A percentile compares a stretch with the other conserved stretches of the same genome.
Conservation (phyloP, 2,797 vertebrate species). For the Diplodus sargus region DNA sequence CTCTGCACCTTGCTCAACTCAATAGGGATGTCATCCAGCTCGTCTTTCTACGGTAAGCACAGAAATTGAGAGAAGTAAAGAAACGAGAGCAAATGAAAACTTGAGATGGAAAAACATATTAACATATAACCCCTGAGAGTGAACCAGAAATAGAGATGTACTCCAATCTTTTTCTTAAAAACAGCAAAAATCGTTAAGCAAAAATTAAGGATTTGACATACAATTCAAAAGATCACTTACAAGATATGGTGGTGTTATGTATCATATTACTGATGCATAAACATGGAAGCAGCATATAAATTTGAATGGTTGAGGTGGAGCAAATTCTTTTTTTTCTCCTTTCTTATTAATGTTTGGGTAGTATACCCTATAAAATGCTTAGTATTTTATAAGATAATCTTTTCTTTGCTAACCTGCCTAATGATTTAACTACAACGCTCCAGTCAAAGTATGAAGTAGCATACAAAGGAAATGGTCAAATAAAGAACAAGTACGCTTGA, state of each 20-base stretch:
- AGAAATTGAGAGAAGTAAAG: constrained; percentile 8
- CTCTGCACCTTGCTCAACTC: constrained; percentile 98
- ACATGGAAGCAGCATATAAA: no score
- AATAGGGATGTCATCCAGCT: constrained; percentile 91
- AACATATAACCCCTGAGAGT: no score
- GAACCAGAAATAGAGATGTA: no score
- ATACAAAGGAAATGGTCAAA: neutral
- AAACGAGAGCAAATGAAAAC: neutral
- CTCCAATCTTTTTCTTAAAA: no score
- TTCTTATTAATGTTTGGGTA: no score
- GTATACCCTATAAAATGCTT: neutral
- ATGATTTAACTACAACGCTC: no score
- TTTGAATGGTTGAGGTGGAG: neutral
- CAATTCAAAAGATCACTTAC: no score
- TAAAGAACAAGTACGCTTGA: neutral
- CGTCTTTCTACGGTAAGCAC: constrained; percentile 88
- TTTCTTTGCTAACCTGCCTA: neutral
- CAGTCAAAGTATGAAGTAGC: neutral
- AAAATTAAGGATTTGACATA: no score
- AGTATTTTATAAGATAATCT: neutral
- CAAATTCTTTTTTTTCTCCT: no score
- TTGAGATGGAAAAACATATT: neutral
- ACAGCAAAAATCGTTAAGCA: no score
- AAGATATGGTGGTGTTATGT: no score
- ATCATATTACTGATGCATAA: no score